Evolutionary conservation across 2,888 invertebrate species (phyloP).

Genomic region (Habrosyne pyritoides): DNA sequence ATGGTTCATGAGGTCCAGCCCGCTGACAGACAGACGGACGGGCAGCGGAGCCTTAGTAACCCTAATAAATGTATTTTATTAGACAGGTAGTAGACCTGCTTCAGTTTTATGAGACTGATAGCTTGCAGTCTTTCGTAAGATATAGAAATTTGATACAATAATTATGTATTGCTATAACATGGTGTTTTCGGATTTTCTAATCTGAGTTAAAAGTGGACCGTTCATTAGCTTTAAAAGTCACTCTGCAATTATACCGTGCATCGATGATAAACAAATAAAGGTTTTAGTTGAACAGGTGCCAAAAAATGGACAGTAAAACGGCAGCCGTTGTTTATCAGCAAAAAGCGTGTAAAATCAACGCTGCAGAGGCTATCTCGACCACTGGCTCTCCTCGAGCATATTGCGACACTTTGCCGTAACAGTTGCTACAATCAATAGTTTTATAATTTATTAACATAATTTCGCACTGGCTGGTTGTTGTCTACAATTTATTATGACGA

Average conservation of each 20-base stretch:
- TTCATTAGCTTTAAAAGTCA: not conserved
- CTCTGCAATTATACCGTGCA: not conserved
- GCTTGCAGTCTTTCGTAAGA: too few species aligned
- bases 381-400: conserved; percentile 28
- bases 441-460: conserved; percentile 2
- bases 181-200: too few species aligned
- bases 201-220: too few species aligned
- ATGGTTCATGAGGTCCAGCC: too few species aligned
- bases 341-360: conserved; percentile 35
- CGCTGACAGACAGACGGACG: too few species aligned
- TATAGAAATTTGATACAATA: too few species aligned
- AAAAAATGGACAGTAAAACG: conserved; percentile 13
- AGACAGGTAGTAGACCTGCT: too few species aligned
- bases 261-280: not conserved
- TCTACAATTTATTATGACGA: not conserved
- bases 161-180: too few species aligned
- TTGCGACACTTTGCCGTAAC: conserved; percentile 28
- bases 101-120: too few species aligned
- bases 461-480: not conserved
- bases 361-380: conserved; percentile 34
- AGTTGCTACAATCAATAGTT: conserved; percentile 8
- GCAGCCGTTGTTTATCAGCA: conserved; percentile 13
- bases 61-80: too few species aligned
- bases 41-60: too few species aligned
- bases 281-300: conserved; percentile 11